Percentiles rank a stretch among this genome's conserved stretches.
These are phyloP conservation scores for Ailurus styani DNA, from an alignment of 2,113 vertebrate species.

Conservation along the genomic window DNA sequence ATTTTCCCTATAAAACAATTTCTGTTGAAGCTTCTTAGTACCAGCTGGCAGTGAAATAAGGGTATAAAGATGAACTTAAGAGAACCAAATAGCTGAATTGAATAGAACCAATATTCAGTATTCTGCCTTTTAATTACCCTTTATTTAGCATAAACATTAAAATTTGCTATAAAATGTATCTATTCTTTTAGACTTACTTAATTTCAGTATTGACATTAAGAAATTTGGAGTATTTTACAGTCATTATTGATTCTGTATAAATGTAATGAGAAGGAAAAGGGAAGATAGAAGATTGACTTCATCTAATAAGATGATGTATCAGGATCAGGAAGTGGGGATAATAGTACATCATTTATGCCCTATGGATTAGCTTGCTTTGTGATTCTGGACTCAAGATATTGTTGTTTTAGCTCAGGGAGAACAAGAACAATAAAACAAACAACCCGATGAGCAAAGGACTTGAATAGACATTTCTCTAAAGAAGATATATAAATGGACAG, in stretches of 20 bases:
- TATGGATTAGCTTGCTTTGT: background rate
- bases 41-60: background rate
- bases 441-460: background rate
- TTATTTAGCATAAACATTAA: background rate
- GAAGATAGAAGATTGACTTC: background rate
- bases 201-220: background rate
- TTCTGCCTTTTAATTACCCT: background rate
- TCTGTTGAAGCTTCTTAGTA: background rate
- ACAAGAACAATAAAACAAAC: background rate
- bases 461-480: background rate
- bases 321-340: background rate
- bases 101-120: background rate
- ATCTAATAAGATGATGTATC: background rate
- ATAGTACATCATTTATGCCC: background rate
- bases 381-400: background rate
- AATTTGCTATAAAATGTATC: background rate
- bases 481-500: background rate
- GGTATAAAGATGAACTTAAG: background rate
- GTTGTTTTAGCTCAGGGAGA: background rate
- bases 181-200: background rate
- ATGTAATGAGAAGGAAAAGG: background rate
- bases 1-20: background rate
- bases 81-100: background rate
- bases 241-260: background rate
- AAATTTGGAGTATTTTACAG: background rate